Conservation (phyloP, 2,888 invertebrate species). For the Brenthis ino region DNA sequence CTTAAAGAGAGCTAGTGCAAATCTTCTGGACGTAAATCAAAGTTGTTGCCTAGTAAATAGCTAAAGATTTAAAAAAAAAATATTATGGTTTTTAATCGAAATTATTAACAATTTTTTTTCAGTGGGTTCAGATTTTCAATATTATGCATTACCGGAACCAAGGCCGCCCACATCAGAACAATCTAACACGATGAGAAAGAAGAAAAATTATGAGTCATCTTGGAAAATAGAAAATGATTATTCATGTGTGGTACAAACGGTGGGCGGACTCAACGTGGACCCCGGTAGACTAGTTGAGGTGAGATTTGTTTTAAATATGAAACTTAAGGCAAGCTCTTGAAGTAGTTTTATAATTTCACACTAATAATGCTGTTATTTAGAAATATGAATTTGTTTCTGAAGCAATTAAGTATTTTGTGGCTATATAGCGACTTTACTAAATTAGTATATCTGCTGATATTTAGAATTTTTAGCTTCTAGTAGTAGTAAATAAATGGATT, state of each 20-base stretch:
- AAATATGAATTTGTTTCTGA: no score
- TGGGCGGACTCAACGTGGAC: constrained; percentile 91
- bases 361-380: no score
- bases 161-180: constrained; percentile 83
- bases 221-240: constrained; percentile 88
- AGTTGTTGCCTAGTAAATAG: not conserved
- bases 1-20: no score
- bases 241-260: constrained; percentile 86
- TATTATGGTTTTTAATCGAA: not conserved
- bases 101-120: constrained; percentile 24
- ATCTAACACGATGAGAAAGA: constrained; percentile 85
- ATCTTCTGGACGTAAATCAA: no score
- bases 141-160: constrained; percentile 74
- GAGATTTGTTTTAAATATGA: not conserved
- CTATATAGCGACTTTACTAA: no score
- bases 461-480: no score
- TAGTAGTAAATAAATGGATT: no score
- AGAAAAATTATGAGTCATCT: constrained; percentile 86
- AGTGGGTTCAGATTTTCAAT: constrained; percentile 63
- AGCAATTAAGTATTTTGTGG: no score
- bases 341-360: no score
- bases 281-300: constrained; percentile 87
- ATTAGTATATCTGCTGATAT: no score
- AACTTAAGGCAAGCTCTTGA: no score
- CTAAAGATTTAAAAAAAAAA: not conserved